phyloP scores from a whole-genome alignment of 2,888 invertebrate genomes.

The Drosophila flavopinicola region DNA sequence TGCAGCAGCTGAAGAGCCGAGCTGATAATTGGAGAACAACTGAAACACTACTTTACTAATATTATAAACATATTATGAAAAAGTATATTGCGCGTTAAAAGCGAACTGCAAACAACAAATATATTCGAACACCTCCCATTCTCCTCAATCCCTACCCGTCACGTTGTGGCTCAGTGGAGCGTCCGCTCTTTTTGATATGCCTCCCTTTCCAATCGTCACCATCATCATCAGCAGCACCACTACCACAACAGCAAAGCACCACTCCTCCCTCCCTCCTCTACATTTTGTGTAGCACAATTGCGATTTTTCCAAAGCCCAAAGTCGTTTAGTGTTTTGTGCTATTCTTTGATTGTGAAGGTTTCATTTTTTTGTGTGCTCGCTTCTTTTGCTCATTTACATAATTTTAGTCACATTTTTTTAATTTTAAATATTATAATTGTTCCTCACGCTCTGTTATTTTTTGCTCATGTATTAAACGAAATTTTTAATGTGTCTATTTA shows the following conservation, averaged over 20 bases:
- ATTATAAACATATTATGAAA: constrained; percentile 75
- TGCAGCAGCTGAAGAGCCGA: constrained; percentile 11
- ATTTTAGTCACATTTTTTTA: constrained; percentile 31
- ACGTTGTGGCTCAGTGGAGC: constrained; percentile 54
- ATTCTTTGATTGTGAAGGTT: constrained; percentile 28
- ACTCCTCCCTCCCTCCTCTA: background rate
- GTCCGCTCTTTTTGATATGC: constrained; percentile 29
- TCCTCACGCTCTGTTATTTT: constrained; percentile 64
- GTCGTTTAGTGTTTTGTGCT: constrained; percentile 46
- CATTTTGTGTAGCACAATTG: constrained; percentile 21
- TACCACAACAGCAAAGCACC: background rate
- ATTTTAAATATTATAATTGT: constrained; percentile 52
- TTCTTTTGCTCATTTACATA: constrained; percentile 38
- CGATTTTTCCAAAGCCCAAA: constrained; percentile 39
- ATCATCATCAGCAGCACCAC: background rate
- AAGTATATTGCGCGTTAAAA: constrained; percentile 59
- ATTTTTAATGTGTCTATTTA: constrained; percentile 37
- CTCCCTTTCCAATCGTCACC: constrained; percentile 15
- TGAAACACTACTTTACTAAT: constrained; percentile 71
- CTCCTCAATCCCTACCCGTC: constrained; percentile 12
- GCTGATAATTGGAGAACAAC: constrained; percentile 10
- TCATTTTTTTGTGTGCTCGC: constrained; percentile 35
- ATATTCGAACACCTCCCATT: constrained; percentile 9
- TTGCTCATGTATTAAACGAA: constrained; percentile 59
- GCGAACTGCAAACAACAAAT: constrained; percentile 25